These are phyloP conservation scores for Grammomys surdaster DNA, from an alignment of 2,113 vertebrate genomes.

Conservation along the genomic window DNA sequence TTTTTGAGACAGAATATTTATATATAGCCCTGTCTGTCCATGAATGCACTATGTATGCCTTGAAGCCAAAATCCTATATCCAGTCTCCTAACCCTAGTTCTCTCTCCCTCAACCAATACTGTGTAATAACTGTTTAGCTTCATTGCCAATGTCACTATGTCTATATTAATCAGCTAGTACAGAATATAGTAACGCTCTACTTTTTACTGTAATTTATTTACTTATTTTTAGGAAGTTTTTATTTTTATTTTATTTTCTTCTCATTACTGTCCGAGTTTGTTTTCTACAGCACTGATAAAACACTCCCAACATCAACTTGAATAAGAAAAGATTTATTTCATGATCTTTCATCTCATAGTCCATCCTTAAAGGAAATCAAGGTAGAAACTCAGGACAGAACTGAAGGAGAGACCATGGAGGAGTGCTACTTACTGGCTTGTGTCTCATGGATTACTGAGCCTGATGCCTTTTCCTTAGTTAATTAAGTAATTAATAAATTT, in stretches of 20 bases:
- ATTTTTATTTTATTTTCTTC: background rate
- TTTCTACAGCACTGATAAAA: background rate
- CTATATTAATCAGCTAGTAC: background rate
- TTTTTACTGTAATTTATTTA: background rate
- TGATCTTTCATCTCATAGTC: background rate
- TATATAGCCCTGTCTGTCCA: background rate
- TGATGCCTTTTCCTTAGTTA: background rate
- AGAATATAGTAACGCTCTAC: background rate
- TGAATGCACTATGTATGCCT: background rate
- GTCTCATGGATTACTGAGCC: background rate
- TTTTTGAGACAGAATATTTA: background rate
- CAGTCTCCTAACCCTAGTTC: background rate
- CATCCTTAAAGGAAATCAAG: background rate
- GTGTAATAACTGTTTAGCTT: background rate
- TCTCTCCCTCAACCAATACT: background rate
- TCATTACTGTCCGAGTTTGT: background rate
- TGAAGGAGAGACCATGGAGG: background rate
- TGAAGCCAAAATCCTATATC: background rate
- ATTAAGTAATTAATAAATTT: background rate
- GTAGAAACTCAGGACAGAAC: background rate
- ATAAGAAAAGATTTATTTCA: background rate
- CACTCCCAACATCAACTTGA: background rate
- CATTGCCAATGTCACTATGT: conserved; percentile 32
- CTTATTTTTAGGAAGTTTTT: background rate
- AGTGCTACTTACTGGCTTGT: background rate